A percentile compares a stretch with the other conserved stretches of the same genome.
phyloP scores from a whole-genome alignment of 1,140 invertebrate genomes.

The Formica exsecta region DNA sequence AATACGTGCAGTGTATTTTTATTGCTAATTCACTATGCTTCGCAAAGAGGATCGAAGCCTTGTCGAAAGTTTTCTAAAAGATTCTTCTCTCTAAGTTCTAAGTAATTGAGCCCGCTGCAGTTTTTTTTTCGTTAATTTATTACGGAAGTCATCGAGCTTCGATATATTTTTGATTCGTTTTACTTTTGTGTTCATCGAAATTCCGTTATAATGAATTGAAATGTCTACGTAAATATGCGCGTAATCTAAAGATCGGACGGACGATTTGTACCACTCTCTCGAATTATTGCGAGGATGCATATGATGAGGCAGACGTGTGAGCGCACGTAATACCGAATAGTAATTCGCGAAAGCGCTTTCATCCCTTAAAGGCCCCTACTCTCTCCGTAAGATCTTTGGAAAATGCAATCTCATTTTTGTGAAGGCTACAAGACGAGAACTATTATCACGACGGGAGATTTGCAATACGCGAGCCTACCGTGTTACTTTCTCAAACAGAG shows the following conservation, averaged over 20 bases:
- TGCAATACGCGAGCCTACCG: not conserved
- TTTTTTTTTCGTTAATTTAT: not conserved
- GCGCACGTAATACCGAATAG: constrained; percentile 30
- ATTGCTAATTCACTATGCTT: constrained; percentile 12
- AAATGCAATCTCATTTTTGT: not conserved
- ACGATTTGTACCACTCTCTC: constrained; percentile 45
- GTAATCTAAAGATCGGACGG: not conserved
- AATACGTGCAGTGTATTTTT: constrained; percentile 32
- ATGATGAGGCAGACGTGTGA: not conserved
- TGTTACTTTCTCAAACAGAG: not conserved
- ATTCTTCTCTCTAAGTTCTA: not conserved
- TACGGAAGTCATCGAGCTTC: not conserved
- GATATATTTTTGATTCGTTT: not conserved
- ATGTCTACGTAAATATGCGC: not conserved
- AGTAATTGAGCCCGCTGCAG: constrained; percentile 3
- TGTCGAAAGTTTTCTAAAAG: not conserved
- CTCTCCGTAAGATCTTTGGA: constrained; percentile 51
- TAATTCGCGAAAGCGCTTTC: constrained; percentile 71
- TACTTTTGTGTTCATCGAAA: not conserved
- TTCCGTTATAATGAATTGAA: not conserved
- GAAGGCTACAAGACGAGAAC: not conserved
- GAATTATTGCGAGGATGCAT: constrained; percentile 72
- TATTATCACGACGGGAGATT: not conserved
- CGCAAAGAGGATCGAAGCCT: constrained; percentile 1
- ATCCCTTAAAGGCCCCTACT: constrained; percentile 67